A percentile compares a stretch with the other conserved stretches of the same genome.
These are phyloP conservation scores for Hydroisotoma schaefferi DNA, from an alignment of 2,888 invertebrate species.

Conservation along the genomic window DNA sequence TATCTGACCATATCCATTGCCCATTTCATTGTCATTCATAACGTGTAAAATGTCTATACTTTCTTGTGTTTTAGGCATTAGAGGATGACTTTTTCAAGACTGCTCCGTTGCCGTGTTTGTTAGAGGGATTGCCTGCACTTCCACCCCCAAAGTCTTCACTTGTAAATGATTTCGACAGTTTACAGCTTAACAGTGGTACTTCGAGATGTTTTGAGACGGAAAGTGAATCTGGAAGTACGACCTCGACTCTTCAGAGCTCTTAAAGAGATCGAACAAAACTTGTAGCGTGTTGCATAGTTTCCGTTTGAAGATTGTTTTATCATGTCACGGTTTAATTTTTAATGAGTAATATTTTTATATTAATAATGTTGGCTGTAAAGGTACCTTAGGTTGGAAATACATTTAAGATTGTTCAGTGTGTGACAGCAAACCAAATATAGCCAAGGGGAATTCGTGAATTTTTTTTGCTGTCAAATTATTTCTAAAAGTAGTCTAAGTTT, in stretches of 20 bases:
- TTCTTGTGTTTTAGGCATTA: slow-evolving; percentile 60
- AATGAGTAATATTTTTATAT: background rate
- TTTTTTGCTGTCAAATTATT: too few relatives aligned
- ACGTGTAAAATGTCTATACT: slow-evolving; percentile 9
- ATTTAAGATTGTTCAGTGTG: too few relatives aligned
- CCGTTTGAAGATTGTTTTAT: too few relatives aligned
- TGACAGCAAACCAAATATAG: too few relatives aligned
- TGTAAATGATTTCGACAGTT: slow-evolving; percentile 32
- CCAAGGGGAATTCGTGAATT: too few relatives aligned
- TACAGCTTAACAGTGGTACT: background rate
- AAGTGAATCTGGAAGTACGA: background rate
- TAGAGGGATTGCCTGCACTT: slow-evolving; percentile 62
- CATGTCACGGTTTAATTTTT: background rate
- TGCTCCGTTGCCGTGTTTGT: slow-evolving; percentile 63
- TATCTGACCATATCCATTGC: background rate
- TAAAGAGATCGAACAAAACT: background rate
- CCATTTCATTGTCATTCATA: background rate
- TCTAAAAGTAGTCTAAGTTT: too few relatives aligned
- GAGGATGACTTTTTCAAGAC: slow-evolving; percentile 69
- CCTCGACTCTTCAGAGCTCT: slow-evolving; percentile 7
- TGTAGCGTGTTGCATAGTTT: too few relatives aligned
- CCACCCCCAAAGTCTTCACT: slow-evolving; percentile 34
- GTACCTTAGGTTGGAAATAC: too few relatives aligned
- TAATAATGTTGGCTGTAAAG: background rate
- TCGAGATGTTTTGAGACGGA: background rate